A percentile compares a stretch with the other conserved stretches of the same genome.
Conservation (phyloP, 2,797 vertebrate genomes). For the Amniataba percoides region DNA sequence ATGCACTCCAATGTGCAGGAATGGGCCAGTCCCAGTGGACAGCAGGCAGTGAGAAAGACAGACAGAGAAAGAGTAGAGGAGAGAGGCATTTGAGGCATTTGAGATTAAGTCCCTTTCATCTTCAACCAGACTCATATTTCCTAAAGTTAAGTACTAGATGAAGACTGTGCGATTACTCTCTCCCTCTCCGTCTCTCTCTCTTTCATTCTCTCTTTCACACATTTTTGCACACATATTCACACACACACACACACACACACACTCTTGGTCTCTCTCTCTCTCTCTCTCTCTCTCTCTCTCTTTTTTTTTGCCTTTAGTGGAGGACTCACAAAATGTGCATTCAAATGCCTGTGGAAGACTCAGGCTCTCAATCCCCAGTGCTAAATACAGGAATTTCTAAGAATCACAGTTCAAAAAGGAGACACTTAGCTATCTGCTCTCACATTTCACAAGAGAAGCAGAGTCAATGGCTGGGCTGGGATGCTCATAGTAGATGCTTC, state of each 20-base stretch:
- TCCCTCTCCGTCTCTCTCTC: constrained; percentile 58
- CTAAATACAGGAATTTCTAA: constrained; percentile 86
- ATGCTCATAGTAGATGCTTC: constrained; percentile 62
- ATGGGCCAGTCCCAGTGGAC: constrained; percentile 81
- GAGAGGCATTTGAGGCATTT: constrained; percentile 76
- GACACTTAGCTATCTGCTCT: constrained; percentile 78
- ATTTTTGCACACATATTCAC: constrained; percentile 45
- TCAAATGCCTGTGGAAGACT: constrained; percentile 82
- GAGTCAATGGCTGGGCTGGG: constrained; percentile 69
- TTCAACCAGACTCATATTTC: constrained; percentile 86
- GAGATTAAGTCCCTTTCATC: constrained; percentile 88
- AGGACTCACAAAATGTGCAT: constrained; percentile 82
- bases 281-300: constrained; percentile 48
- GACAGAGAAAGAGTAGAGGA: constrained; percentile 72
- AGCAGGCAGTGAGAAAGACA: constrained; percentile 69
- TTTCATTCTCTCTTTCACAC: constrained; percentile 55
- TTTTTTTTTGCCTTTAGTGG: constrained; percentile 65
- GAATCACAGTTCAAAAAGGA: constrained; percentile 85
- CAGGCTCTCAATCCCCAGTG: constrained; percentile 82
- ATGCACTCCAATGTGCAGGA: constrained; percentile 77
- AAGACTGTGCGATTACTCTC: constrained; percentile 79
- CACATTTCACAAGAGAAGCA: constrained; percentile 73
- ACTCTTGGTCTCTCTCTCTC: constrained; percentile 43
- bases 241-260: constrained; percentile 45
- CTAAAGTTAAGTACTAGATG: constrained; percentile 85